Base-by-base conservation (phyloP, 2,888 invertebrate genomes). In the Dryobota labecula region DNA sequence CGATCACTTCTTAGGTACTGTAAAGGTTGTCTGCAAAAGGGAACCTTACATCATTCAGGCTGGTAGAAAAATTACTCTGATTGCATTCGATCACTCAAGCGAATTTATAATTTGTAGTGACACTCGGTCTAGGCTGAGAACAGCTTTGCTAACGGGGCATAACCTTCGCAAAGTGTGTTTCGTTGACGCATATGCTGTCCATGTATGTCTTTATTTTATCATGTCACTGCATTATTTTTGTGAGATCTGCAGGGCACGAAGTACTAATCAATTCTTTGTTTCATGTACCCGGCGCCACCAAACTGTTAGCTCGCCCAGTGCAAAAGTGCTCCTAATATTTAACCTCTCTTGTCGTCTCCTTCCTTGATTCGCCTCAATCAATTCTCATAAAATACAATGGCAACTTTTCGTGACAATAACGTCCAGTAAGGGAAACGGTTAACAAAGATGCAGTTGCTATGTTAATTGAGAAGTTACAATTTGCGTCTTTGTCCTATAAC, bases 401-500 rank as follows among this genome's bases (percentile, higher is more conserved):
- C 47, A 60, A 13, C 1, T 24, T 30, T 61, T 76, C 38, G 7
- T 36, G 15, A 47, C 67, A 75, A 57, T 73, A 20, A 51, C 38
- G 57, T 38, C 57, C 30, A 45, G 33, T 36, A 51, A 7, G 9
- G 57, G 18, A 30, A 73, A 58, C 24, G 51, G 1, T 13, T 51
- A 60, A 49, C 49, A 61, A 70, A 74, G 30, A 62, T 76, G 27
- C 41, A 66, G 60, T 64, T 54, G 60, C 56, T 56, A 64, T 71
- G 71, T 75, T 74, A 54, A 79, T 71, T 71, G 33, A 33, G 33
- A 43, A 64, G 45, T 67, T 43, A 64, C 49, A 54, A 58, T 76
- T 68, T 61, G 76, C 51, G 36, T 65, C 68, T 72, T 83, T 74
- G 72, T 74, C 72, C 67, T 67, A 38, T 66, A 83, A 71, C 61